Evolutionary conservation across 2,113 vertebrate genomes (phyloP).

Genomic region (Periophthalmodon schlosseri): DNA sequence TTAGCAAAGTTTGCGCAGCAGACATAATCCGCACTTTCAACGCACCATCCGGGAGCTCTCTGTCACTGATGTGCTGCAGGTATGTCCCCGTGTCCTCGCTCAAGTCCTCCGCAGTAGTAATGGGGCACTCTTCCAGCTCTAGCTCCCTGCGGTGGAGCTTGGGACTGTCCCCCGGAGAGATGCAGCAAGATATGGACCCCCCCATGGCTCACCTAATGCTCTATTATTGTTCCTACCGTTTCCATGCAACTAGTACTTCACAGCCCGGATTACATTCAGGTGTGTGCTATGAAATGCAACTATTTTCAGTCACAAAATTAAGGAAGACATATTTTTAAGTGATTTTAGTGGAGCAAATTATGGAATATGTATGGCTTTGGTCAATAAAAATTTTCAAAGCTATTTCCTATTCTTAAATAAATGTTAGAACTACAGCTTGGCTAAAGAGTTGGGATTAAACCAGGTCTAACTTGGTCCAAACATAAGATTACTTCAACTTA

Average conservation of each 20-base stretch:
- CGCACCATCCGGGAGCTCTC: slow-evolving; percentile 90
- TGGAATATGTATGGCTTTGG: slow-evolving; percentile 1
- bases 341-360: neutral
- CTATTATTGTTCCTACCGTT: slow-evolving; percentile 23
- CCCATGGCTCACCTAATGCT: slow-evolving; percentile 77
- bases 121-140: slow-evolving; percentile 79
- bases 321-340: neutral
- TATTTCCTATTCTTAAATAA: neutral
- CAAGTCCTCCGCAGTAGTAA: slow-evolving; percentile 79
- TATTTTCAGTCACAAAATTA: neutral
- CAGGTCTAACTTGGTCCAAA: neutral
- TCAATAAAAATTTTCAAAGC: neutral
- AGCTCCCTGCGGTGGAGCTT: slow-evolving; percentile 74
- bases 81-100: slow-evolving; percentile 88
- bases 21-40: neutral
- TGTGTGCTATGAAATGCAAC: neutral
- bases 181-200: slow-evolving; percentile 89
- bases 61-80: slow-evolving; percentile 94
- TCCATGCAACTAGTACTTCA: slow-evolving; percentile 41
- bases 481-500: neutral
- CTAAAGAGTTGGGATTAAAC: neutral
- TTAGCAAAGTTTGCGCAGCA: too few species aligned
- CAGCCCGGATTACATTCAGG: neutral
- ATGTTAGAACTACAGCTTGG: neutral
- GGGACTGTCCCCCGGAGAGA: slow-evolving; percentile 88